Evolutionary conservation across 2,797 vertebrate genomes (phyloP).

Genomic region (Otolemur crassicaudatus): DNA sequence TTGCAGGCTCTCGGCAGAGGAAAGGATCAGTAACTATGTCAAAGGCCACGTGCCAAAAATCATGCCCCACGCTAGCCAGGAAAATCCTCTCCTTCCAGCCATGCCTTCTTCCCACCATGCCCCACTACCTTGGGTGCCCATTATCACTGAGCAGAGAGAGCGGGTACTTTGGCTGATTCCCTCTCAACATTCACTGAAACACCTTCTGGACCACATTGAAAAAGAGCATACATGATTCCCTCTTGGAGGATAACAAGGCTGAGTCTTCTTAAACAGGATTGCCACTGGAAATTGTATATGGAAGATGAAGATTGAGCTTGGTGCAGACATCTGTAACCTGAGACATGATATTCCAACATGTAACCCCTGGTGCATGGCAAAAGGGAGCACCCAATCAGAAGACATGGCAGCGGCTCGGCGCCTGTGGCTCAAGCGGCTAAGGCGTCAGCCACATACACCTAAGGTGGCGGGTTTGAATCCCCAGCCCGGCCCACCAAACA

Average conservation of each 20-base stretch:
- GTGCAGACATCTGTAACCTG: not conserved
- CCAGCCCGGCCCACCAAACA: no score
- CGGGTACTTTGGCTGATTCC: not conserved
- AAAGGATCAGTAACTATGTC: slow-evolving; percentile 68
- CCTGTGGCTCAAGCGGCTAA: no score
- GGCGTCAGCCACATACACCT: no score
- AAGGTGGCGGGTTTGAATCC: no score
- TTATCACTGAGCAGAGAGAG: not conserved
- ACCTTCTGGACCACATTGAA: not conserved
- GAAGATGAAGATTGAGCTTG: not conserved
- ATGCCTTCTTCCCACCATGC: not conserved
- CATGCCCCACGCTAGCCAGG: slow-evolving; percentile 4
- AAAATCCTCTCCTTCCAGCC: slow-evolving; percentile 31
- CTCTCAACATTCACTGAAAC: not conserved
- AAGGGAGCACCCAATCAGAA: not conserved
- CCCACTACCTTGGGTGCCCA: not conserved
- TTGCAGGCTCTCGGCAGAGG: slow-evolving; percentile 3
- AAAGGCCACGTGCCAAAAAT: slow-evolving; percentile 66
- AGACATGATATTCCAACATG: not conserved
- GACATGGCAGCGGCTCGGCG: not conserved
- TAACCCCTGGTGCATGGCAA: not conserved
- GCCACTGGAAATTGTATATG: not conserved
- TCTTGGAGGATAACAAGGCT: fast-evolving
- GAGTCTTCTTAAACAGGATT: not conserved
- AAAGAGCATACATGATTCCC: not conserved